Evolutionary conservation across 2,888 invertebrate species (phyloP).

Genomic region (Bugula neritina): DNA sequence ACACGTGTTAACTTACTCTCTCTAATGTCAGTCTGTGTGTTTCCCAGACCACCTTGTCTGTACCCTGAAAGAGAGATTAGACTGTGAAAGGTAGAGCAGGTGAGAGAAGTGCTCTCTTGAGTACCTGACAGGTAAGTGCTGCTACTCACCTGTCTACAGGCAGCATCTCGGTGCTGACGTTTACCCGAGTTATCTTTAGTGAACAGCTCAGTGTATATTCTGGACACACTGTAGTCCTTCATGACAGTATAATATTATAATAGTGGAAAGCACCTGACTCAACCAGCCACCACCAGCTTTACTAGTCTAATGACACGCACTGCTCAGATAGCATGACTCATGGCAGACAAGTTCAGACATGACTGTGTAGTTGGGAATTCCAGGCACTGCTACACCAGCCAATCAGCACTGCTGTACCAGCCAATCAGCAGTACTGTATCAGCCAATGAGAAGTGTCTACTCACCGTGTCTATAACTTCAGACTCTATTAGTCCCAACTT

Average conservation of each 20-base stretch:
- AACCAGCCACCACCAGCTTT: not conserved
- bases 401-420: not conserved
- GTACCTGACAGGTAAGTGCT: too few relatives aligned
- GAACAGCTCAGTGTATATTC: constrained; percentile 8
- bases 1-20: constrained; percentile 58
- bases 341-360: constrained; percentile 20
- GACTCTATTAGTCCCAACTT: constrained; percentile 10
- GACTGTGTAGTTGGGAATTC: constrained; percentile 17
- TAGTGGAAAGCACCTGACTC: not conserved
- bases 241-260: not conserved
- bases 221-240: constrained; percentile 2
- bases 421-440: too few relatives aligned
- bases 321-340: not conserved
- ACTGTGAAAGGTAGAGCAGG: too few relatives aligned
- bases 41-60: constrained; percentile 83
- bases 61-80: constrained; percentile 45
- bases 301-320: not conserved
- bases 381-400: not conserved
- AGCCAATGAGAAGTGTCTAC: not conserved
- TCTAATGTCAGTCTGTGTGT: constrained; percentile 86
- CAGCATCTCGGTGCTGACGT: too few relatives aligned
- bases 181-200: constrained; percentile 11
- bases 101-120: too few relatives aligned
- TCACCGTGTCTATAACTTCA: constrained; percentile 20
- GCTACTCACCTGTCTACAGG: too few relatives aligned